Conservation (phyloP, 2,113 vertebrate genomes). For the Oryzias javanicus region DNA sequence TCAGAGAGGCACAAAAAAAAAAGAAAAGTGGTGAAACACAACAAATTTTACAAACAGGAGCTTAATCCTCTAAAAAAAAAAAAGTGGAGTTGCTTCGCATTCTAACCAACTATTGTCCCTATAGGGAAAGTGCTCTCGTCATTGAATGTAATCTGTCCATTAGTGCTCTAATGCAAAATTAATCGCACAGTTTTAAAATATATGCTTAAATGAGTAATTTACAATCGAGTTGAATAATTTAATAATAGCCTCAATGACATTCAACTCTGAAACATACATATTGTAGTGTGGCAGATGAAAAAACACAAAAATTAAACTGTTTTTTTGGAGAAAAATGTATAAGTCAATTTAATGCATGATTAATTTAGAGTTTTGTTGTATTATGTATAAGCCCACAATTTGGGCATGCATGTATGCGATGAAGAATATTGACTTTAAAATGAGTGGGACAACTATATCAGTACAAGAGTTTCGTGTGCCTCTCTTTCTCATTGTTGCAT, state of each 20-base stretch:
- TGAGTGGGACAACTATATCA: slow-evolving; percentile 61
- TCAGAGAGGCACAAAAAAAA: slow-evolving; percentile 47
- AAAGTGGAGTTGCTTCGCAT: slow-evolving; percentile 23
- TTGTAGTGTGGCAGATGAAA: slow-evolving; percentile 14
- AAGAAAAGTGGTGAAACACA: slow-evolving; percentile 48
- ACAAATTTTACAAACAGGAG: slow-evolving; percentile 39
- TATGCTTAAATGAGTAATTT: slow-evolving; percentile 41
- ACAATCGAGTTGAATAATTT: slow-evolving; percentile 39
- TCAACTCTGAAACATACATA: slow-evolving; percentile 16
- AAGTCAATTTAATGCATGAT: background rate
- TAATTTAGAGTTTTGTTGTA: background rate
- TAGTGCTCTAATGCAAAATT: slow-evolving; percentile 48
- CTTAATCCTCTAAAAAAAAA: slow-evolving; percentile 40
- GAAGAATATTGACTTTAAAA: background rate
- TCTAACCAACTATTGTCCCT: slow-evolving; percentile 31
- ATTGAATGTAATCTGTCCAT: slow-evolving; percentile 33
- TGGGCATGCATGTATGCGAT: slow-evolving; percentile 3
- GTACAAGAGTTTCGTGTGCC: slow-evolving; percentile 80
- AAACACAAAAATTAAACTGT: background rate
- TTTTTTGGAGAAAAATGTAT: background rate
- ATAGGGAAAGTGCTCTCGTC: slow-evolving; percentile 20
- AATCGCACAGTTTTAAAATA: slow-evolving; percentile 44
- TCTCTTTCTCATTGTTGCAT: slow-evolving; percentile 63
- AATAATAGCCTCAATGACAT: slow-evolving; percentile 17
- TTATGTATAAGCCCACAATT: slow-evolving; percentile 1